Percentiles rank a stretch among this genome's conserved stretches.
These are phyloP conservation scores for Malurus splendens DNA, from an alignment of 2,797 vertebrate species.

Conservation along the genomic window DNA sequence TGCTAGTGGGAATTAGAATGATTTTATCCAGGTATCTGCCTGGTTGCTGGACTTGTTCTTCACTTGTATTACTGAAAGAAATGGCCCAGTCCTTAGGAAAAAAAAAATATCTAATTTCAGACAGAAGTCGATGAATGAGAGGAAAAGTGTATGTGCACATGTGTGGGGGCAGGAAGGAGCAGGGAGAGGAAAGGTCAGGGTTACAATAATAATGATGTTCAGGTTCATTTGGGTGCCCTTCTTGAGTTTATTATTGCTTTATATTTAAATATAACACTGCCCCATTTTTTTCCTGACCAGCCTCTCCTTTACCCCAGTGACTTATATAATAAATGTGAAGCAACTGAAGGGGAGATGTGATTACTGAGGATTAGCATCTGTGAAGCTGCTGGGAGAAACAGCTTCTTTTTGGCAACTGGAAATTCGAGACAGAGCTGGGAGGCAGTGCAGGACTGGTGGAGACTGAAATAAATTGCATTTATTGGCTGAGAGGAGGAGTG, in stretches of 20 bases:
- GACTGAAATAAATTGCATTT: neutral
- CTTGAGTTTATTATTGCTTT: neutral
- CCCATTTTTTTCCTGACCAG: neutral
- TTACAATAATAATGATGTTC: neutral
- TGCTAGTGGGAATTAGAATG: neutral
- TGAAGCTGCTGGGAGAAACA: neutral
- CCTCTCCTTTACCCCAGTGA: neutral
- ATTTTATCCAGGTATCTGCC: neutral
- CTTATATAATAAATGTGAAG: neutral
- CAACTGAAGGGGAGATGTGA: neutral
- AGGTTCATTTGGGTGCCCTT: neutral
- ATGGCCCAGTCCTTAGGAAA: neutral
- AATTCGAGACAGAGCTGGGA: neutral
- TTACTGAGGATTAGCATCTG: neutral
- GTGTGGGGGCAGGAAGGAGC: neutral
- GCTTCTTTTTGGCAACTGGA: neutral
- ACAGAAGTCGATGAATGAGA: neutral
- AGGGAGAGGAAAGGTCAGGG: neutral
- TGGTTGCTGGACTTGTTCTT: neutral
- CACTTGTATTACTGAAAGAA: neutral
- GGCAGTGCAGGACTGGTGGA: neutral
- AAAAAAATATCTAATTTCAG: neutral
- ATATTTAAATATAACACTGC: neutral
- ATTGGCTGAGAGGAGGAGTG: neutral
- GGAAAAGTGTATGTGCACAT: accelerated